phyloP scores from a whole-genome alignment of 2,113 vertebrate species.

The Chionomys nivalis region DNA sequence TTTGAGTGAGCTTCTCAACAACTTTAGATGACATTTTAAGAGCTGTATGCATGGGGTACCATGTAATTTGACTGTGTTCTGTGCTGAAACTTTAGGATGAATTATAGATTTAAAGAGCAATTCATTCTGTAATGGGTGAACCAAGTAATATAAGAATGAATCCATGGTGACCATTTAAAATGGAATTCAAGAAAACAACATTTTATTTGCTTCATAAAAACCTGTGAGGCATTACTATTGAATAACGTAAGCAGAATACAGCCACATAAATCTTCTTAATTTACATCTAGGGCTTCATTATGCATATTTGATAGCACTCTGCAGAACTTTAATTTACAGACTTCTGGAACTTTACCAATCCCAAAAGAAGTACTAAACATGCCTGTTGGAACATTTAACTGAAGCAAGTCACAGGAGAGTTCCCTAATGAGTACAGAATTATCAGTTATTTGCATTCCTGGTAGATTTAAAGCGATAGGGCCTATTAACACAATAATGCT shows the following conservation, averaged over 20 bases:
- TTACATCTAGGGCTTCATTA: constrained; percentile 89
- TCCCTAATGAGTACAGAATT: constrained; percentile 87
- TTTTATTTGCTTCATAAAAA: constrained; percentile 89
- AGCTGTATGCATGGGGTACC: constrained; percentile 18
- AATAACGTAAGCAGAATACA: constrained; percentile 87
- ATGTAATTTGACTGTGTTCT: constrained; percentile 70
- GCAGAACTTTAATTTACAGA: constrained; percentile 89
- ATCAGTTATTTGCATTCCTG: constrained; percentile 90
- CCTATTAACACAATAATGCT: constrained; percentile 88
- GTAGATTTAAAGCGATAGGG: constrained; percentile 87
- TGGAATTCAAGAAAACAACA: constrained; percentile 83
- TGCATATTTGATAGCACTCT: constrained; percentile 88
- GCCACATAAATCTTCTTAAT: constrained; percentile 88
- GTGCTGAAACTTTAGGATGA: constrained; percentile 81
- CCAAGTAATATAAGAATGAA: constrained; percentile 84
- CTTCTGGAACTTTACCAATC: constrained; percentile 88
- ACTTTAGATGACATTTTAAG: constrained; percentile 54
- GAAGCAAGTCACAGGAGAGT: constrained; percentile 86
- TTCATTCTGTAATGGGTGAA: constrained; percentile 83
- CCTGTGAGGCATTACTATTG: constrained; percentile 87
- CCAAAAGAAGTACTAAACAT: constrained; percentile 86
- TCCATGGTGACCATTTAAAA: constrained; percentile 86
- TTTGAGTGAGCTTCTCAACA: constrained; percentile 51
- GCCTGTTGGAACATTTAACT: constrained; percentile 87
- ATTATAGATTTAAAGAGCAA: constrained; percentile 83